These are phyloP conservation scores for Albula goreensis DNA, from an alignment of 2,113 vertebrate species.

Conservation along the genomic window DNA sequence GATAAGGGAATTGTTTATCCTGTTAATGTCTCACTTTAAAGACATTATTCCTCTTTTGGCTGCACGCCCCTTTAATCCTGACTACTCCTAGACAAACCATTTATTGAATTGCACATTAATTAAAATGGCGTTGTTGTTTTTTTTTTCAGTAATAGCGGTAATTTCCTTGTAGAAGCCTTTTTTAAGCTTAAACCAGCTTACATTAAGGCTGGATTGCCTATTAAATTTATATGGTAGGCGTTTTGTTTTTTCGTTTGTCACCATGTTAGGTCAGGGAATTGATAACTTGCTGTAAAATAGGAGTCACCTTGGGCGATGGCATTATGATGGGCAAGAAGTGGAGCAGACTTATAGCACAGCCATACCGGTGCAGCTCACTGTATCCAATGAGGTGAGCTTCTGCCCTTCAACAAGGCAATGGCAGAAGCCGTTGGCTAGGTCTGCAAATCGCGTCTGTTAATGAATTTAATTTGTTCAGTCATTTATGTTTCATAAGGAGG, in stretches of 20 bases:
- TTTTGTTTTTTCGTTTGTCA: constrained; percentile 35
- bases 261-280: constrained; percentile 21
- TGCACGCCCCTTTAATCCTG: constrained; percentile 64
- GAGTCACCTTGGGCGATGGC: constrained; percentile 52
- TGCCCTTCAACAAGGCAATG: neutral
- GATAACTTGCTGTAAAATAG: constrained; percentile 41
- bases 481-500: constrained; percentile 9
- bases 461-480: constrained; percentile 5
- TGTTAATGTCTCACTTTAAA: constrained; percentile 77
- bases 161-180: constrained; percentile 47
- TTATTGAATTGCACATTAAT: constrained; percentile 60
- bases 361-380: neutral
- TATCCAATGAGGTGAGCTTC: neutral
- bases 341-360: neutral
- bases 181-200: constrained; percentile 29
- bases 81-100: constrained; percentile 58
- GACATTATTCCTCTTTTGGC: constrained; percentile 72
- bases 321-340: neutral
- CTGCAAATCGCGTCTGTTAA: neutral
- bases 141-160: constrained; percentile 39
- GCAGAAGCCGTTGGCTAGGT: neutral
- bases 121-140: constrained; percentile 42
- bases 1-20: constrained; percentile 75
- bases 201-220: constrained; percentile 42
- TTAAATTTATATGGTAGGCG: constrained; percentile 26